Conservation (phyloP, 2,888 invertebrate species). For the Sminthurinus aureus region DNA sequence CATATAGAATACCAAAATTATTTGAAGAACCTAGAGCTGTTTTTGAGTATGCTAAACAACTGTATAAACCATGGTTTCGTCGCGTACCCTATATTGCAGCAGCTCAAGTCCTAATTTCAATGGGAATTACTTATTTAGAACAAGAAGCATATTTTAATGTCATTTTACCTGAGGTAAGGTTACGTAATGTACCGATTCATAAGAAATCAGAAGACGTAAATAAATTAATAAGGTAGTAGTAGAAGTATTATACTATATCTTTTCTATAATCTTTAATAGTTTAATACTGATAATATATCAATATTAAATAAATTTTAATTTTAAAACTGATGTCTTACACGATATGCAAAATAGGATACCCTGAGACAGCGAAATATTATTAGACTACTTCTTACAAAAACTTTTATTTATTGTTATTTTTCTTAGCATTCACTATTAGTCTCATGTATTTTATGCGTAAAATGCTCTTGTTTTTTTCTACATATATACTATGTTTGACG, state of each 20-base stretch:
- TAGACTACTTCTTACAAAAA: too few relatives aligned
- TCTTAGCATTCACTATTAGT: too few relatives aligned
- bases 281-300: not conserved
- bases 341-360: too few relatives aligned
- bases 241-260: not conserved
- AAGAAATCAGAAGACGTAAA: too few relatives aligned
- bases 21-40: conserved; percentile 65
- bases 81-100: conserved; percentile 32
- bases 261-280: not conserved
- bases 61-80: conserved; percentile 41
- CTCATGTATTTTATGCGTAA: too few relatives aligned
- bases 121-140: conserved; percentile 53
- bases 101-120: conserved; percentile 48
- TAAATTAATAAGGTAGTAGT: not conserved
- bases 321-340: too few relatives aligned
- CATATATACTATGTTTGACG: too few relatives aligned
- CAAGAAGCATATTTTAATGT: conserved; percentile 39
- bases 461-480: too few relatives aligned
- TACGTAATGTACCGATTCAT: not conserved
- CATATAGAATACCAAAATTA: conserved; percentile 23
- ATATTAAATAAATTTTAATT: not conserved
- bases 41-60: conserved; percentile 66
- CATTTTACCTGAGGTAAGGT: conserved; percentile 4
- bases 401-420: too few relatives aligned
- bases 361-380: too few relatives aligned